Evolutionary conservation across 2,797 vertebrate genomes (phyloP).

Genomic region (Coendou prehensilis): DNA sequence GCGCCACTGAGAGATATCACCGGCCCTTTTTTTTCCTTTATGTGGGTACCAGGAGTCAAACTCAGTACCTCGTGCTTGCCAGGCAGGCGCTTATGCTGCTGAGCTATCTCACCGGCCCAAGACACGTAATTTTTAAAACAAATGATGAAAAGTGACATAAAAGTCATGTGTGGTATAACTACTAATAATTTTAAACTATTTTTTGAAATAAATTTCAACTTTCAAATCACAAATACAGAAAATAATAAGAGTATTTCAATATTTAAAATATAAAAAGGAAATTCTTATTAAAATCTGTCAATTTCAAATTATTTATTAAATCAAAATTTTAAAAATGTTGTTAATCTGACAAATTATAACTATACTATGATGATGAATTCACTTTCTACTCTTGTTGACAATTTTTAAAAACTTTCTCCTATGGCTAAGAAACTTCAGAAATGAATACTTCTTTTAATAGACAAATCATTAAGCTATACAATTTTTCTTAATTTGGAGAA

Average conservation of each 20-base stretch:
- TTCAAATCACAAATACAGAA: constrained; percentile 47
- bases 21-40: no score
- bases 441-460: background rate
- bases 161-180: background rate
- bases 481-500: constrained; percentile 22
- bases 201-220: constrained; percentile 20
- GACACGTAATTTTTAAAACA: background rate
- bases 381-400: background rate
- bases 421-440: constrained; percentile 25
- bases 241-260: background rate
- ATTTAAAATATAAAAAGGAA: constrained; percentile 33
- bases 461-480: background rate
- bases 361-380: background rate
- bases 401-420: constrained; percentile 4
- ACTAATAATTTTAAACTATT: constrained; percentile 24
- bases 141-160: background rate
- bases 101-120: background rate
- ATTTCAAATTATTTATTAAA: constrained; percentile 51
- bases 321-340: background rate
- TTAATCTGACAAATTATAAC: constrained; percentile 41
- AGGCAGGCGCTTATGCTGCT: no score
- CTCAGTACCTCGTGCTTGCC: no score
- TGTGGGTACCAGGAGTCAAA: no score
- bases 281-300: constrained; percentile 19
- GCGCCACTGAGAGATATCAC: no score